A percentile compares a stretch with the other conserved stretches of the same genome.
Evolutionary conservation across 2,113 vertebrate species (phyloP).

Genomic region (Synodontis membranacea): DNA sequence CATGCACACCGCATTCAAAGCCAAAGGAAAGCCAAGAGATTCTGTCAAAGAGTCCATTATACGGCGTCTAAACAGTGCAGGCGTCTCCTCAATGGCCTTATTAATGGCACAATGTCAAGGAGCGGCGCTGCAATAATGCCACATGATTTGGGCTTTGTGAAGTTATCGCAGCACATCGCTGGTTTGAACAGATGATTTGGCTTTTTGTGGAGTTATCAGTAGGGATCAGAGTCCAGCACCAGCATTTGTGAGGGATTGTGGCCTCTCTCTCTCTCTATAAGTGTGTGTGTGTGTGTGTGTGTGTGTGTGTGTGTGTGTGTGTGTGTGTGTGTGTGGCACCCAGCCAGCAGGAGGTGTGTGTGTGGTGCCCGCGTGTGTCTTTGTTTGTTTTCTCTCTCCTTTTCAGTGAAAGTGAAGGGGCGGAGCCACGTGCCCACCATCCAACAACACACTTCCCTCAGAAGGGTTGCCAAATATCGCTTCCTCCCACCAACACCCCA

Average conservation of each 20-base stretch:
- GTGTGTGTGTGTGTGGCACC: conserved; percentile 57
- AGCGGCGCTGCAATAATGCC: conserved; percentile 69
- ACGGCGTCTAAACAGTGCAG: conserved; percentile 65
- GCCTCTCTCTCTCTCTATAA: conserved; percentile 15
- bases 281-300: neutral
- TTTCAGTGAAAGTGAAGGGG: conserved; percentile 61
- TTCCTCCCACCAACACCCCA: conserved; percentile 19
- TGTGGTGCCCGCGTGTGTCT: conserved; percentile 69
- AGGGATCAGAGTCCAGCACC: conserved; percentile 52
- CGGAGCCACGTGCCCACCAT: conserved; percentile 52
- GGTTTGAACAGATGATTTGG: conserved; percentile 65
- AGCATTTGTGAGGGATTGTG: conserved; percentile 42
- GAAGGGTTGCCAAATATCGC: conserved; percentile 60
- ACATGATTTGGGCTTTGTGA: conserved; percentile 76
- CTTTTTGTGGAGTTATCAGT: conserved; percentile 60
- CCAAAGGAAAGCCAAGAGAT: conserved; percentile 63
- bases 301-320: conserved; percentile 40
- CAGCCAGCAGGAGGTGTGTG: conserved; percentile 69
- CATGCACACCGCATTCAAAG: conserved; percentile 66
- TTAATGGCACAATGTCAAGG: conserved; percentile 76
- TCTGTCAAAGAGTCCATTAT: conserved; percentile 80
- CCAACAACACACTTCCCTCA: conserved; percentile 55
- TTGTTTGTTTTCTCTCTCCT: conserved; percentile 70
- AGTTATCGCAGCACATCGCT: conserved; percentile 70
- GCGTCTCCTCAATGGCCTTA: conserved; percentile 71